phyloP scores from a whole-genome alignment of 1,140 invertebrate genomes.

The Drosophila lowei region DNA sequence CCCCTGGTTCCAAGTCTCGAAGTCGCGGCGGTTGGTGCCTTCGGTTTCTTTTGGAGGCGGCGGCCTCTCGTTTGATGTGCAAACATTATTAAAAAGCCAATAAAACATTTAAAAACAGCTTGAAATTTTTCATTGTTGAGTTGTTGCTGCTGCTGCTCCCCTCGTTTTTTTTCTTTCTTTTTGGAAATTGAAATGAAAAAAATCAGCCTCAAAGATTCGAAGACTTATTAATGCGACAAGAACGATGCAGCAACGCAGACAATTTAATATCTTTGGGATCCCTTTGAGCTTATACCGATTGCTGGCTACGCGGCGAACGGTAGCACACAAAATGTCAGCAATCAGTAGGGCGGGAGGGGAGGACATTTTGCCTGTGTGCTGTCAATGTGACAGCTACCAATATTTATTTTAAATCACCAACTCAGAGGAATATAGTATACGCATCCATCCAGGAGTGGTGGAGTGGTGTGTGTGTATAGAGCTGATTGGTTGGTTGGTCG shows the following conservation, averaged over 20 bases:
- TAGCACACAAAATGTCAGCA: constrained; percentile 78
- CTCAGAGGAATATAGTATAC: constrained; percentile 16
- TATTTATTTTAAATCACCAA: constrained; percentile 81
- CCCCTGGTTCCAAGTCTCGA: neutral
- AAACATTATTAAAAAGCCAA: constrained; percentile 80
- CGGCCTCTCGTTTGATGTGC: constrained; percentile 71
- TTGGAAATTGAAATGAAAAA: constrained; percentile 64
- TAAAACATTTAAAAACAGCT: constrained; percentile 82
- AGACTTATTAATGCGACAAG: constrained; percentile 77
- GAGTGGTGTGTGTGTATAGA: constrained; percentile 19
- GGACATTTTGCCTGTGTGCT: constrained; percentile 69
- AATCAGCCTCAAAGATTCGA: constrained; percentile 43
- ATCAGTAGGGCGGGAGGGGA: constrained; percentile 26
- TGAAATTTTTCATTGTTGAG: constrained; percentile 79
- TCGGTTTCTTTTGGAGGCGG: constrained; percentile 27
- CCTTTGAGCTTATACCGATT: constrained; percentile 52
- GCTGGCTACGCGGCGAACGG: constrained; percentile 37
- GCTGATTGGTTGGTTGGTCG: constrained; percentile 46
- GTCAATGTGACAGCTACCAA: constrained; percentile 79
- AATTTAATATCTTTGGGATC: constrained; percentile 77
- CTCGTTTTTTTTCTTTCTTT: constrained; percentile 45
- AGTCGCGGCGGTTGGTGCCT: neutral
- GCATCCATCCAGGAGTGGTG: constrained; percentile 7
- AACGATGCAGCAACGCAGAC: constrained; percentile 61
- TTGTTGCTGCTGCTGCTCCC: constrained; percentile 11